These are phyloP conservation scores for Schizaphis graminum DNA, from an alignment of 2,888 invertebrate species.

Conservation along the genomic window DNA sequence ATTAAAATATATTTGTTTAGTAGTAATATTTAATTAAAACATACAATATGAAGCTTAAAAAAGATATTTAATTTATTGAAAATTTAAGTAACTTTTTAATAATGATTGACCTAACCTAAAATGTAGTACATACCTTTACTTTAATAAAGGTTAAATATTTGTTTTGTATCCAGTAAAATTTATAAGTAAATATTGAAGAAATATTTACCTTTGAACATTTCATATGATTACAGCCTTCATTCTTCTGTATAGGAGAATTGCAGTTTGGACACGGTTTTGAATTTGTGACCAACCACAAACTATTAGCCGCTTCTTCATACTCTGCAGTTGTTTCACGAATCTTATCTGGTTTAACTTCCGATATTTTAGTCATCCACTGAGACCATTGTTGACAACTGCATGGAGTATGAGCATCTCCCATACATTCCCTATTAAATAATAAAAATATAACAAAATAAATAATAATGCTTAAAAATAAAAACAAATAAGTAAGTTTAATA, in stretches of 20 bases:
- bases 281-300: slow-evolving; percentile 79
- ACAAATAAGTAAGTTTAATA: background rate
- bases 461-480: background rate
- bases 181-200: background rate
- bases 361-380: slow-evolving; percentile 76
- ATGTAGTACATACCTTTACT: background rate
- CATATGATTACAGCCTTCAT: slow-evolving; percentile 82
- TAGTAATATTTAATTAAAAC: background rate
- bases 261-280: slow-evolving; percentile 81
- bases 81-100: background rate
- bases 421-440: slow-evolving; percentile 73
- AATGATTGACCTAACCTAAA: background rate
- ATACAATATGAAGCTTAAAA: background rate
- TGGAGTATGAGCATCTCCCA: slow-evolving; percentile 78
- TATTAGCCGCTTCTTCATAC: slow-evolving; percentile 77
- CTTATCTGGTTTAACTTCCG: slow-evolving; percentile 78
- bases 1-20: background rate
- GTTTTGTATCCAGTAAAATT: background rate
- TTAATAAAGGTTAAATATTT: background rate
- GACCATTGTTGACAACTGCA: slow-evolving; percentile 78
- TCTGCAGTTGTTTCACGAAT: slow-evolving; percentile 72
- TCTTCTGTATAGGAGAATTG: slow-evolving; percentile 80
- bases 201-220: slow-evolving; percentile 77
- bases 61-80: background rate
- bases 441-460: slow-evolving; percentile 21